Evolutionary conservation across 2,113 vertebrate species (phyloP), one percentile per base, ranked within the genome.

Genomic region (Platichthys stellatus): DNA sequence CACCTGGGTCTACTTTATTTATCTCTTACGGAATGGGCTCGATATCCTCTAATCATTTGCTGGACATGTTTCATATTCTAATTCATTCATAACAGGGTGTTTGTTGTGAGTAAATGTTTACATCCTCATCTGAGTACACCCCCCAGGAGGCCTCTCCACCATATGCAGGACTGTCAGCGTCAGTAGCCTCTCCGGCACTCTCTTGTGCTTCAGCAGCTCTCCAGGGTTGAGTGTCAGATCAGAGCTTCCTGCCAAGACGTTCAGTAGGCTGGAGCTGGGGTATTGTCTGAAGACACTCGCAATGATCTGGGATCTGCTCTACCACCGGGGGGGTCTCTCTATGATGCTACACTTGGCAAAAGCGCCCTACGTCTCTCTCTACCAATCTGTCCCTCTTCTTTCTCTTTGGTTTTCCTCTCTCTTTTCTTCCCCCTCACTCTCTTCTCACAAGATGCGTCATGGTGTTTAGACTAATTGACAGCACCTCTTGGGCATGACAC

Each of bases 401-500:
- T 72, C 24, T 23, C 58, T 75, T 63, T 59, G 60, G 35, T 51
- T 31, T 68, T 60, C 35, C 51, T 35, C 51, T 35, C 51, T 69
- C 28, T 14, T 66, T 65, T 31, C 20, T 3, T 35, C 40, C 24
- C 61, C 43, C 72, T 63, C 58, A 1, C 65, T 23, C 75, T 38
- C 69, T 76, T 69, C 54, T 76, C 73, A 63, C 63, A 81, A 66
- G 80, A 76, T 81, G 80, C 20, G 73, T 87, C 82, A 88, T 35
- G 20, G 83, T 57, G 77, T 90, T 89, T 85, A 86, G 69, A 74
- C 82, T 89, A 90, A 91, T 90, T 91, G 90, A 91, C 89, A 90
- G 87, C 76, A 78, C 74, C 88, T 90, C 80, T 82, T 86, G 84
- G 88, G 90, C 87, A 89, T 82, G 84, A 91, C 88, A 90, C 78